Evolutionary conservation across 2,797 vertebrate species (phyloP).

Genomic region (Premnoplex brunnescens): DNA sequence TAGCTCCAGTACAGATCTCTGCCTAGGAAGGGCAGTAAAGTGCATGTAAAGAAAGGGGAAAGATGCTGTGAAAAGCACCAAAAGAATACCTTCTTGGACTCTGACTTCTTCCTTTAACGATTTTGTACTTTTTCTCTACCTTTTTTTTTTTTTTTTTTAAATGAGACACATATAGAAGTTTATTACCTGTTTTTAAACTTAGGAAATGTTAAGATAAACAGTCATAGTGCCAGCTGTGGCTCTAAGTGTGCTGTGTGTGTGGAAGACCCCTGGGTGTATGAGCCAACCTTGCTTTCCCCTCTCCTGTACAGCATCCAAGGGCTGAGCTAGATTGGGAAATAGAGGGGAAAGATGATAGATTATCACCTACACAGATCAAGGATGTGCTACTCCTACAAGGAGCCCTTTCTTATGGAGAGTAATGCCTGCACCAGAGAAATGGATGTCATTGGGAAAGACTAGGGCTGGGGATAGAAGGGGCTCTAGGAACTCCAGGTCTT

Average conservation of each 20-base stretch:
- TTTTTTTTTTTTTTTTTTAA: not conserved
- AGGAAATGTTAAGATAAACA: not conserved
- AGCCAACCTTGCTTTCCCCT: not conserved
- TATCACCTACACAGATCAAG: not conserved
- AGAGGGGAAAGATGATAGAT: too few relatives aligned
- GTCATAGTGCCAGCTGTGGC: not conserved
- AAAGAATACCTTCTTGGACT: not conserved
- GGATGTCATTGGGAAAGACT: not conserved
- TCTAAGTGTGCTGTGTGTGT: not conserved
- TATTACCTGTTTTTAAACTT: not conserved
- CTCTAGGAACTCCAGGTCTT: not conserved
- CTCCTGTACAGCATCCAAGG: not conserved
- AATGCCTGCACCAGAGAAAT: not conserved
- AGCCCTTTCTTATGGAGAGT: rapidly evolving
- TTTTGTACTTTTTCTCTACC: not conserved
- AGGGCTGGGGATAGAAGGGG: too few relatives aligned
- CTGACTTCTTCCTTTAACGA: not conserved
- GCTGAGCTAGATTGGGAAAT: not conserved
- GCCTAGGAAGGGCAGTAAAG: not conserved
- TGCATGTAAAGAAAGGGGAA: not conserved
- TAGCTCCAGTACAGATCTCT: not conserved
- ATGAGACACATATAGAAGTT: rapidly evolving
- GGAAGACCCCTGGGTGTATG: not conserved
- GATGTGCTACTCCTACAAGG: not conserved
- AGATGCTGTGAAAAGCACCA: not conserved